Evolutionary conservation across 2,797 vertebrate genomes (phyloP), one percentile per base, ranked within the genome.

Genomic region (Sternotherus odoratus): DNA sequence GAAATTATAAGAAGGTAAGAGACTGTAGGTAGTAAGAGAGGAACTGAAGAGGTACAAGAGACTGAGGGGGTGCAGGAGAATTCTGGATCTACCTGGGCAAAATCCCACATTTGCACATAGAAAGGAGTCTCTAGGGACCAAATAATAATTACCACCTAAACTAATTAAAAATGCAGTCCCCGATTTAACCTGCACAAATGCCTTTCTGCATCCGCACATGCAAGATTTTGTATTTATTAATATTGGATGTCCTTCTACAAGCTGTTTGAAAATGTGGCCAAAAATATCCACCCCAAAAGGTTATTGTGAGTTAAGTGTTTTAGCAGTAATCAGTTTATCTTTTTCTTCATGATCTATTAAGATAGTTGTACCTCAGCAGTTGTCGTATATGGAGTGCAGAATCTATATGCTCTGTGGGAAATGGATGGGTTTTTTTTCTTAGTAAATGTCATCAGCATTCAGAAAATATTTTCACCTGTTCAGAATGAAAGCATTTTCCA

Each of bases 401-500:
- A 9, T 78, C 72, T 94, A 53, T 77, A n/a, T 30, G 19, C 54
- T 77, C 48, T 28, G 23, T 15, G 17, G 77, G 85, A 15, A 39
- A 83, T 54, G 16, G 36, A 36, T 50, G 93, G 82, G 83, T 77
- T 66, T 85, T 88, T 79, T 86, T 90, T 80, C 23, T 17, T 30
- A 43, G 28, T 78, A 96, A 96, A 93, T 79, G 83, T 87, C 93
- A 94, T n/a, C 78, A 69, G 12, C 82, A 89, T 92, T 97, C 89
- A 95, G 87, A 95, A 91, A 91, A 94, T 80, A 66, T 26, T 50
- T 92, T 94, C 86, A 89, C 82, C 56, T 93, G 54, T 95, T 97
- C 79, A 81, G 39, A 94, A 96, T 74, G 93, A 91, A 97, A 95
- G 94, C 54, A 90, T 91, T 93, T 95, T 96, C 82, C 78, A 30